These are phyloP conservation scores for Leptinotarsa lineolata DNA, from an alignment of 1,140 invertebrate genomes.

Conservation along the genomic window DNA sequence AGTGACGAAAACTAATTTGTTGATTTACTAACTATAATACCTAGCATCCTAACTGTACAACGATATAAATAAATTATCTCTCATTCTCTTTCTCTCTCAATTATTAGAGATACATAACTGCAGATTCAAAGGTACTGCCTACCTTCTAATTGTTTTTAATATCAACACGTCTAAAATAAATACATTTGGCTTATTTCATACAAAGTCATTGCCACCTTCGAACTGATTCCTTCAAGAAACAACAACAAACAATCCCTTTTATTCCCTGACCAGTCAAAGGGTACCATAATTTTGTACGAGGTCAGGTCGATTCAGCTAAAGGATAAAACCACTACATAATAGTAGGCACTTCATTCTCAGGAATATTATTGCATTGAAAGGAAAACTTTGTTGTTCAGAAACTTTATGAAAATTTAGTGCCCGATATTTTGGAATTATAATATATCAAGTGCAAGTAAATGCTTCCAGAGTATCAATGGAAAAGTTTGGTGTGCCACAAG, in stretches of 20 bases:
- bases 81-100: background rate
- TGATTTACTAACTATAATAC: too few species aligned
- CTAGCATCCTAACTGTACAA: background rate
- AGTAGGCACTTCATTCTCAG: too few species aligned
- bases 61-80: background rate
- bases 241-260: background rate
- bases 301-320: background rate
- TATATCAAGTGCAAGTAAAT: too few species aligned
- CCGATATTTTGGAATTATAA: too few species aligned
- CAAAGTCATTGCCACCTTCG: background rate
- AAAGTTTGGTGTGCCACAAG: too few species aligned
- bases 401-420: too few species aligned
- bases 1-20: too few species aligned
- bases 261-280: background rate
- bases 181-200: conserved; percentile 1
- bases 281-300: background rate
- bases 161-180: background rate
- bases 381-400: too few species aligned
- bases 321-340: background rate
- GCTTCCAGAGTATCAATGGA: too few species aligned
- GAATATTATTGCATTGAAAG: too few species aligned
- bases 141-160: background rate
- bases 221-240: background rate
- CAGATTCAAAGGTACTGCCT: background rate
- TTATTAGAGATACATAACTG: background rate